phyloP scores from a whole-genome alignment of 2,888 invertebrate genomes.

The Thecocarcelia acutangulata region DNA sequence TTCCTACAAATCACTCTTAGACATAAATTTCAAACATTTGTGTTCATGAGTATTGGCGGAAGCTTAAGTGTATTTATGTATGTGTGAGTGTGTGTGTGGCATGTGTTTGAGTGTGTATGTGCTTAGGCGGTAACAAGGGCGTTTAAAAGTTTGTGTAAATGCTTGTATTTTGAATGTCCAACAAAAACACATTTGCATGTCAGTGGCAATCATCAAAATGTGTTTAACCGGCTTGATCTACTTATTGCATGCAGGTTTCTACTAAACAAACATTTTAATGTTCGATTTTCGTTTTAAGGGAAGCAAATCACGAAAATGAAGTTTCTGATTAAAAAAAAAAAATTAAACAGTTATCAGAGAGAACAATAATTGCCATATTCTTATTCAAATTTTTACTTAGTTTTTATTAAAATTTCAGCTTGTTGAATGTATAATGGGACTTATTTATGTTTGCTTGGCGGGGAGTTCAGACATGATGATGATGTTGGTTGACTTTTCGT shows the following conservation, averaged over 20 bases:
- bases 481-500: too few species aligned
- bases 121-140: too few species aligned
- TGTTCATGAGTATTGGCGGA: constrained; percentile 5
- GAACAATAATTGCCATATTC: too few species aligned
- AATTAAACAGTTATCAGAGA: too few species aligned
- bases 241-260: constrained; percentile 19
- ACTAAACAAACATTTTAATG: background rate
- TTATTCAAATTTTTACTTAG: too few species aligned
- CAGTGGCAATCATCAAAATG: constrained; percentile 11
- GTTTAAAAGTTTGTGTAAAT: background rate
- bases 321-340: too few species aligned
- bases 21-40: constrained; percentile 21
- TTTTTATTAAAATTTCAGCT: too few species aligned
- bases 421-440: too few species aligned
- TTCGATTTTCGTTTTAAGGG: background rate
- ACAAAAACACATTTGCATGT: constrained; percentile 26
- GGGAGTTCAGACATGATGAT: too few species aligned
- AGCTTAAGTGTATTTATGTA: constrained; percentile 7
- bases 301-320: background rate
- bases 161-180: background rate
- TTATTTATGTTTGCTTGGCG: too few species aligned
- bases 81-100: background rate
- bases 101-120: too few species aligned
- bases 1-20: constrained; percentile 31
- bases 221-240: constrained; percentile 27